A percentile compares a stretch with the other conserved stretches of the same genome.
Conservation (phyloP, 2,113 vertebrate genomes). For the Brachirus orientalis region DNA sequence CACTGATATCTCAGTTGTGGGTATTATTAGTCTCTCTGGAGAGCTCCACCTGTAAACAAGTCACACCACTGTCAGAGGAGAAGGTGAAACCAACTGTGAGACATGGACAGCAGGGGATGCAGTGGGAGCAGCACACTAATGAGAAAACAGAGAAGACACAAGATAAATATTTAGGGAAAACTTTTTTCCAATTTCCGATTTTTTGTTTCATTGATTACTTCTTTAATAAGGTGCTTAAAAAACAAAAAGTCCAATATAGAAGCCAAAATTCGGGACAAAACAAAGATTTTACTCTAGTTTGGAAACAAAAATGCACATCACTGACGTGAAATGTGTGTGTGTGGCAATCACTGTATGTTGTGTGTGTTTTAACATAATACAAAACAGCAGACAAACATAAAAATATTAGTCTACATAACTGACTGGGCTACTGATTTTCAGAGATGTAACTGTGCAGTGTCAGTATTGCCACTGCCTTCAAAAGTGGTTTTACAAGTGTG, state of each 20-base stretch:
- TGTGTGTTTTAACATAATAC: too few species aligned
- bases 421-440: too few species aligned
- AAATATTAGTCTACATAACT: too few species aligned
- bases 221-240: neutral
- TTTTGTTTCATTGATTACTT: neutral
- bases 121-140: slow-evolving; percentile 21
- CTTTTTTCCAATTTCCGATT: neutral
- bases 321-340: too few species aligned
- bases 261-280: neutral
- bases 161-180: neutral
- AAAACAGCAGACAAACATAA: too few species aligned
- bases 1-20: slow-evolving; percentile 41
- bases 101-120: slow-evolving; percentile 1
- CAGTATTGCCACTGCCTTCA: too few species aligned
- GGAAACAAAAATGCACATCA: too few species aligned
- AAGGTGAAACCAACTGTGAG: slow-evolving; percentile 37
- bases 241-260: neutral
- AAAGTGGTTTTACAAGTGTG: too few species aligned
- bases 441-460: too few species aligned
- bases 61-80: slow-evolving; percentile 39
- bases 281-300: too few species aligned
- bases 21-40: slow-evolving; percentile 48
- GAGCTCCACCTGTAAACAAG: slow-evolving; percentile 54
- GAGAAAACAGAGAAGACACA: slow-evolving; percentile 6
- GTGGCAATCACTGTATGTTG: too few species aligned